These are phyloP conservation scores for Cataglyphis cursor DNA, from an alignment of 2,888 invertebrate species.

Conservation along the genomic window DNA sequence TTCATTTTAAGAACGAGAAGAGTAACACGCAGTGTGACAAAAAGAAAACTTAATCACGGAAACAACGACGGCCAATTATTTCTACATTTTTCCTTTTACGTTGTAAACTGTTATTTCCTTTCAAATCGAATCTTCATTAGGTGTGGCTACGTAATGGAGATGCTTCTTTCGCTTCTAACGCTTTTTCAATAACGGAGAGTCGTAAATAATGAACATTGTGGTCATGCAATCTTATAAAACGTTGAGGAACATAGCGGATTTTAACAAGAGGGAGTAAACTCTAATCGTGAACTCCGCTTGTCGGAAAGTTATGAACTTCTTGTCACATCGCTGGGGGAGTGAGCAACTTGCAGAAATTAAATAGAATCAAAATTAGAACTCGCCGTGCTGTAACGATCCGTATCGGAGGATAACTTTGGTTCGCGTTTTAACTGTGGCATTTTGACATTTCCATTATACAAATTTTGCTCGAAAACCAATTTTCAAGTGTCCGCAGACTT, in stretches of 20 bases:
- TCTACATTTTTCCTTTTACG: slow-evolving; percentile 1
- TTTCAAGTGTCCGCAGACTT: neutral
- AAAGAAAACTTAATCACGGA: neutral
- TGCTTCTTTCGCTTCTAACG: neutral
- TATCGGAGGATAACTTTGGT: slow-evolving; percentile 21
- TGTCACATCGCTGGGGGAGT: slow-evolving; percentile 20
- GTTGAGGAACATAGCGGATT: neutral
- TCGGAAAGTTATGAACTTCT: slow-evolving; percentile 42
- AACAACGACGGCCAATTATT: slow-evolving; percentile 19
- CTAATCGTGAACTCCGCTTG: slow-evolving; percentile 42
- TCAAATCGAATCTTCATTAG: neutral
- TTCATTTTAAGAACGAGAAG: slow-evolving; percentile 29
- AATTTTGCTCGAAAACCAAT: slow-evolving; percentile 26
- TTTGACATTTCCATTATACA: slow-evolving; percentile 4
- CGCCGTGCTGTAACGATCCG: slow-evolving; percentile 29
- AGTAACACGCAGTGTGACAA: neutral
- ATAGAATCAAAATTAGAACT: slow-evolving; percentile 49
- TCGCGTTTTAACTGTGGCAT: slow-evolving; percentile 2
- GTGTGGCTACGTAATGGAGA: neutral
- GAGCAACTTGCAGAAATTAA: slow-evolving; percentile 53
- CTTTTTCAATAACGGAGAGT: neutral
- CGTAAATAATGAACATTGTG: slow-evolving; percentile 3
- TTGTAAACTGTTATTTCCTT: neutral
- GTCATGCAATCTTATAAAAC: slow-evolving; percentile 38
- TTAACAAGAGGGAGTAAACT: slow-evolving; percentile 40